A percentile compares a stretch with the other conserved stretches of the same genome.
phyloP scores from a whole-genome alignment of 1,140 invertebrate species.

The Chelonus insularis region DNA sequence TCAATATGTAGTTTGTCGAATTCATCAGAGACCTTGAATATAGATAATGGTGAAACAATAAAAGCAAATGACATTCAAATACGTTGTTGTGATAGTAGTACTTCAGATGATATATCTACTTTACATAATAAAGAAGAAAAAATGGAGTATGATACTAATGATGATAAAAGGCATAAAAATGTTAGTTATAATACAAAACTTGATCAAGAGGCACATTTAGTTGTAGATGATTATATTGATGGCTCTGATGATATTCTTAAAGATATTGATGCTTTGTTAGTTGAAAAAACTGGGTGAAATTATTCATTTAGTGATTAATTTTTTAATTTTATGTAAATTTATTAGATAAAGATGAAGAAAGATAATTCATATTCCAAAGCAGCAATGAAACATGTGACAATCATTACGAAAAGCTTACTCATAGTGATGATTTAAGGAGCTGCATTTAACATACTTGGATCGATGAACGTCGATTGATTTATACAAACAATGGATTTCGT shows the following conservation, averaged over 20 bases:
- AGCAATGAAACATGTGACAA: too few species aligned
- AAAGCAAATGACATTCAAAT: slow-evolving; percentile 38
- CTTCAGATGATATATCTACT: slow-evolving; percentile 27
- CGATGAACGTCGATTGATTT: too few species aligned
- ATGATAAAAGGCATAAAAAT: neutral
- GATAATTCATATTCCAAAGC: too few species aligned
- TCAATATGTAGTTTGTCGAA: slow-evolving; percentile 3
- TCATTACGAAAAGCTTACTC: too few species aligned
- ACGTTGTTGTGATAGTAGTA: slow-evolving; percentile 49
- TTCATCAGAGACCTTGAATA: neutral
- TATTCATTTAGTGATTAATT: neutral
- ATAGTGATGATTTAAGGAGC: too few species aligned
- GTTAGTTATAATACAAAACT: slow-evolving; percentile 1
- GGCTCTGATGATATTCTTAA: slow-evolving; percentile 52
- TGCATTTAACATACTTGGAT: too few species aligned
- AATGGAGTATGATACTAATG: neutral
- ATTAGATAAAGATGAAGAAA: too few species aligned
- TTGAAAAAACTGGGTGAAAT: slow-evolving; percentile 30
- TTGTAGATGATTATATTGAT: slow-evolving; percentile 40
- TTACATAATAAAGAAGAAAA: neutral
- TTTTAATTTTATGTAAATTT: neutral
- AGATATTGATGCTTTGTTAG: slow-evolving; percentile 53
- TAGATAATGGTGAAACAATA: neutral
- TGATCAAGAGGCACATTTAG: slow-evolving; percentile 29
- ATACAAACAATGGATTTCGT: too few species aligned